phyloP scores from a whole-genome alignment of 1,140 invertebrate species.

The Leptopilina clavipes region DNA sequence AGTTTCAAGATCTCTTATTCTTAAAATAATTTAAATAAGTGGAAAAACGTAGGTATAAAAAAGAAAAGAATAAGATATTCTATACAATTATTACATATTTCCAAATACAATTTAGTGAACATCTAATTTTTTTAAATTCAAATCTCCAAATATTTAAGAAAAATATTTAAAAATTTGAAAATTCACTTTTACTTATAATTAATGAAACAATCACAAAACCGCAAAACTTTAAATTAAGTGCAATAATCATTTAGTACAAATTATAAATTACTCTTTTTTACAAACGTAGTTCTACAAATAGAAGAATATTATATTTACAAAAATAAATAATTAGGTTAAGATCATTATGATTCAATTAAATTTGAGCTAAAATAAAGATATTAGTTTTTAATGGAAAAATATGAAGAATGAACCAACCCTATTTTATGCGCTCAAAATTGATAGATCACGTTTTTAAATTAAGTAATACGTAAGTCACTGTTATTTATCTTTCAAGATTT shows the following conservation, averaged over 20 bases:
- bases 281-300: neutral
- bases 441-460: neutral
- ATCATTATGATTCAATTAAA: neutral
- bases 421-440: constrained; percentile 1
- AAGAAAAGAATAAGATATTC: neutral
- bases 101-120: neutral
- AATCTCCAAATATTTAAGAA: neutral
- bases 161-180: neutral
- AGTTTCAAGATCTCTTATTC: neutral
- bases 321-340: neutral
- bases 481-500: neutral
- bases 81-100: neutral
- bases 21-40: neutral
- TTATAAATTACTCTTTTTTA: neutral
- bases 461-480: constrained; percentile 10
- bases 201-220: neutral
- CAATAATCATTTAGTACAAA: neutral
- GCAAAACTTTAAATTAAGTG: neutral
- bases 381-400: neutral
- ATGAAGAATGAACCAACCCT: neutral
- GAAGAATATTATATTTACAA: neutral
- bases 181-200: neutral
- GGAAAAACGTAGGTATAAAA: neutral
- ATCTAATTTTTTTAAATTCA: neutral
- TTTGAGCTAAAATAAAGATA: neutral